Base-by-base conservation (phyloP, 2,888 invertebrate genomes). In the Macaria notata region DNA sequence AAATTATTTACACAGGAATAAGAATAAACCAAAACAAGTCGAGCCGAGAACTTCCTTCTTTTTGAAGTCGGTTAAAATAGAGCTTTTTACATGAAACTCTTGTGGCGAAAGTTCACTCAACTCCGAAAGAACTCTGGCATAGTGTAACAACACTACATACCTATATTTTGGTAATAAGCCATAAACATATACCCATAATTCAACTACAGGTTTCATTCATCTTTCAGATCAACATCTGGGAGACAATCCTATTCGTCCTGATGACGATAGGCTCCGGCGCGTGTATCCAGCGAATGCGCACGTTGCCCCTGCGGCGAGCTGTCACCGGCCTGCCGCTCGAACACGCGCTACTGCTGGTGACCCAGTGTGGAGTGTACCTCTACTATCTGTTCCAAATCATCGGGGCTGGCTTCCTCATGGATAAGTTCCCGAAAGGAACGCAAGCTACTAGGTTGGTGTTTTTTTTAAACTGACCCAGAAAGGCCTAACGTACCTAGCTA, bases 381-480 rank as follows among this genome's bases (percentile, higher is more conserved):
- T 96, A 95, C 84, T 95, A 95, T 72, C 90, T 95, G 65, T 95
- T 96, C 75, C 95, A 95, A 73, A 94, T 96, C 48, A 95, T 96
- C 53, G 95, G 96, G 36, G 95, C 94, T 48, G 94, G 94, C 45
- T 94, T 94, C 63, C 83, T 92, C 3, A 79, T 87, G 57, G 82
- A 89, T 41, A 71, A 78, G 30, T 86, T 78, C 63, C 81, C 89
- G 3, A 83, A 83, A 68, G 84, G 75, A 60, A 72, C 79, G 45
- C 73, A 84, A 54, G 86, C 84, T 2, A 88, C 91, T 1, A 86
- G 91, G 91, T 87, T 19, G 19, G 19, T 19, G 2, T 19, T 2
- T 19, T 19, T 19, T 2, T 19, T 19, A 19, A 72, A 59, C 9
- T 19, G 19, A 19, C 1, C 1, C 19, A 19, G 19, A 19, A 19